Base-by-base conservation (phyloP, 30 jellyfish, hydroid and myxozoan genomes). In the Turritopsis rubra region DNA sequence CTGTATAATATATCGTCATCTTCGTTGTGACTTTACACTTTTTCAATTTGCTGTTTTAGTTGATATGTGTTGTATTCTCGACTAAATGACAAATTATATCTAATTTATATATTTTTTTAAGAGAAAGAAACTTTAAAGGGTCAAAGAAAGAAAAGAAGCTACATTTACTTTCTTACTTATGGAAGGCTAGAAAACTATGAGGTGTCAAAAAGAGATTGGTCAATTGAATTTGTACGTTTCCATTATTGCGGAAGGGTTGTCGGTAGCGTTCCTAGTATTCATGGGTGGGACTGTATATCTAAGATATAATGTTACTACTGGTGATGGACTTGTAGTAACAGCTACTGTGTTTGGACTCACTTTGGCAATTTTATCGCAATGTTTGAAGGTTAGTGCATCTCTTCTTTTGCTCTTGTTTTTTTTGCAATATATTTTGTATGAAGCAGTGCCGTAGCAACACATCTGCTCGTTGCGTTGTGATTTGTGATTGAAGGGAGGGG, bases 201-300 rank as follows among this genome's bases (percentile, higher is more conserved):
- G 29, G 52, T 82, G 88, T 72, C 27, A 86, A n/a, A 86, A 82
- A 29, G 88, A 82, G 29, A 29, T 82, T 29, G 24, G 52, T 21
- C 28, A 21, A 24, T 18, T 72, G 17, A 82, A 82, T 0, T 66
- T 82, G 27, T 82, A 82, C 1, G 88, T 66, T 25, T 65, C 88
- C 18, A n/a, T 82, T 8, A n/a, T 60, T 16, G 52, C 66, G 30
- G 88, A 82, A 82, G 82, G 74, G 28, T 23, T 82, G 20, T 86
- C 85, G 30, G 52, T 72, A 25, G 82, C 85, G 8, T 52, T 82
- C 16, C 31, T 82, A 13, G 83, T 82, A 18, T 82, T 82, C 41
- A 82, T 82, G 27, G 88, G 88, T 22, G 88, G 88, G 1, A 41
- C 86, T 16, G 81, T 72, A 0, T 82, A 20, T 28, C 17, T 82